A percentile compares a stretch with the other conserved stretches of the same genome.
phyloP scores from a whole-genome alignment of 64 coral and sea anemone species.

The Actinia tenebrosa region DNA sequence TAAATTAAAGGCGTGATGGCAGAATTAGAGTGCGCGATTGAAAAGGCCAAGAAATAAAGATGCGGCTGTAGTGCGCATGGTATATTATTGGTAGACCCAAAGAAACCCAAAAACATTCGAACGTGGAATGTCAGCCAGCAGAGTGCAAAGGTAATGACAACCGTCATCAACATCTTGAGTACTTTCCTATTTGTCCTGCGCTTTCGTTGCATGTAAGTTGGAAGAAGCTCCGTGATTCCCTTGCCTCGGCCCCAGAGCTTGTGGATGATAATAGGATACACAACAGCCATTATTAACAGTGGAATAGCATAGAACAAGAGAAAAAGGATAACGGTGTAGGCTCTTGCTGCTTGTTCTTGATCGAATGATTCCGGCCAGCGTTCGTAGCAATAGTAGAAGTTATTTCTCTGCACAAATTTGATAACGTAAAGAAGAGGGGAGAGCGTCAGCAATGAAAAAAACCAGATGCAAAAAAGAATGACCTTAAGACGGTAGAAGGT shows the following conservation, averaged over 20 bases:
- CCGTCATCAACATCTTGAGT: conserved; percentile 44
- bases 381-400: conserved; percentile 30
- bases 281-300: conserved; percentile 17
- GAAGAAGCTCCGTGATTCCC: conserved; percentile 2
- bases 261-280: conserved; percentile 26
- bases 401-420: neutral
- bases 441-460: conserved; percentile 20
- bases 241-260: conserved; percentile 38
- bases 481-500: neutral
- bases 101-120: conserved; percentile 36
- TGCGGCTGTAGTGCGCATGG: conserved; percentile 2
- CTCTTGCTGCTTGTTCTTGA: neutral
- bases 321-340: conserved; percentile 37
- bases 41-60: conserved; percentile 43
- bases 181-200: conserved; percentile 31
- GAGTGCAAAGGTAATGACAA: conserved; percentile 40
- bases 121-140: conserved; percentile 55
- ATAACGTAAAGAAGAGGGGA: conserved; percentile 28
- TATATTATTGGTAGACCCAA: conserved; percentile 9
- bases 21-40: conserved; percentile 41
- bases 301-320: conserved; percentile 39
- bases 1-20: conserved; percentile 52
- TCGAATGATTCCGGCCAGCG: conserved; percentile 34
- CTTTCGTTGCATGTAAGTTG: conserved; percentile 9
- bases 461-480: conserved; percentile 34